Evolutionary conservation across 2,113 vertebrate species (phyloP).

Genomic region (Engystomops pustulosus): DNA sequence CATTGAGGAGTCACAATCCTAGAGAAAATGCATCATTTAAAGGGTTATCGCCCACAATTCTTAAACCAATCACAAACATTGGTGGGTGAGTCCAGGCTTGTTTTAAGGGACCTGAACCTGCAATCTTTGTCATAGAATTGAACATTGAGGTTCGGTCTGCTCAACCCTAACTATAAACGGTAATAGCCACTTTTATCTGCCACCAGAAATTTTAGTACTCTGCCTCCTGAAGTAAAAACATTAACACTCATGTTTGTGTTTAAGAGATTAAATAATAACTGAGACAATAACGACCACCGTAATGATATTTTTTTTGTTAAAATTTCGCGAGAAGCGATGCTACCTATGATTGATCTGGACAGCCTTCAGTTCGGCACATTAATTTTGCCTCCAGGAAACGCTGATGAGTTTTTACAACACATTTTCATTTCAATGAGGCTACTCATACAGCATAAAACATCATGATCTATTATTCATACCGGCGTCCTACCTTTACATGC

Average conservation of each 20-base stretch:
- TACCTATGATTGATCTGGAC: constrained; percentile 46
- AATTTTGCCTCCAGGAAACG: constrained; percentile 55
- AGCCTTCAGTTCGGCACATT: constrained; percentile 46
- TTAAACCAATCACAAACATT: no score
- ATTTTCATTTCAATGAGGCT: constrained; percentile 53
- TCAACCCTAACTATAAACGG: no score
- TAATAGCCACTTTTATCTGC: no score
- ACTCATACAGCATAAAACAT: constrained; percentile 66
- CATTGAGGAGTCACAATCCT: no score
- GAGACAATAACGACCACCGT: constrained; percentile 33
- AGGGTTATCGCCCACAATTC: no score
- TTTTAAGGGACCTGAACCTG: no score
- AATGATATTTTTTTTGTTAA: constrained; percentile 49
- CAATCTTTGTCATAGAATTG: no score
- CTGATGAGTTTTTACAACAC: constrained; percentile 55
- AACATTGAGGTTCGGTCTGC: no score
- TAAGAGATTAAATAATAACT: constrained; percentile 42
- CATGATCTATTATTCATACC: constrained; percentile 69
- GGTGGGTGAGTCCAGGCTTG: no score
- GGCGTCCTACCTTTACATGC: constrained; percentile 55
- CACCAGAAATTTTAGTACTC: no score
- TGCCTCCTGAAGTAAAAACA: no score
- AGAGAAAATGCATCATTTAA: no score
- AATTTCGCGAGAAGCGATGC: constrained; percentile 25
- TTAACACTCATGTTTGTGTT: neutral